Evolutionary conservation across 2,888 invertebrate genomes (phyloP), one percentile per base, ranked within the genome.

Genomic region (Labia minor): DNA sequence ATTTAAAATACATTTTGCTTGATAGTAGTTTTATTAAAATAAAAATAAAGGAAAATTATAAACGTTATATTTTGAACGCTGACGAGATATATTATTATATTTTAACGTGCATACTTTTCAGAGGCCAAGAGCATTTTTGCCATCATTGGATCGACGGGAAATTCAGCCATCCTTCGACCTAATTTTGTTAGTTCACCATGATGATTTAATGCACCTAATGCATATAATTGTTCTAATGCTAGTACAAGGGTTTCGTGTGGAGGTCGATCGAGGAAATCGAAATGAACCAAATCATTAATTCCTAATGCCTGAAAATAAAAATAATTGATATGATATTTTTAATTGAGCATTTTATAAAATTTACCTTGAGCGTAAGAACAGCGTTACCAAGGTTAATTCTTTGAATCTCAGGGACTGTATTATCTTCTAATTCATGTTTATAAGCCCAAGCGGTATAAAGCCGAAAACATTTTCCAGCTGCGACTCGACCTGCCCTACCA

Each of bases 381-480:
- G 97, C 98, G 81, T 99, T 99, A 49, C 95, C 91, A 67, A 98
- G 83, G 81, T 99, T 99, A 62, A 97, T 97, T 72, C 99, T 84
- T 76, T 98, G 98, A 72, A 99, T 99, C 82, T 99, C 99, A 0
- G 99, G 99, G 16, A 97, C 88, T 1, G 97, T 95, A 74, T 97
- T 97, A 72, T 97, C 97, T 79, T 99, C 98, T 67, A 99, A 81
- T 79, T 99, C 99, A 77, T 98, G 90, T 76, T 97, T 92, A 77
- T 95, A 99, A 0, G 97, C 95, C 97, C 96, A 97, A 0, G 96
- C 93, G 0, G 99, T 99, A 77, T 97, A 99, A 14, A 99, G 81
- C 63, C 99, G 85, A 77, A 99, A 99, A 79, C 98, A 99, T 81
- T 98, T 99, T 0, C 99, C 98, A 1, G 95, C 92, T 0, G 97